Evolutionary conservation across 1,140 invertebrate genomes (phyloP), one percentile per base, ranked within the genome.

Genomic region (Limonius californicus): DNA sequence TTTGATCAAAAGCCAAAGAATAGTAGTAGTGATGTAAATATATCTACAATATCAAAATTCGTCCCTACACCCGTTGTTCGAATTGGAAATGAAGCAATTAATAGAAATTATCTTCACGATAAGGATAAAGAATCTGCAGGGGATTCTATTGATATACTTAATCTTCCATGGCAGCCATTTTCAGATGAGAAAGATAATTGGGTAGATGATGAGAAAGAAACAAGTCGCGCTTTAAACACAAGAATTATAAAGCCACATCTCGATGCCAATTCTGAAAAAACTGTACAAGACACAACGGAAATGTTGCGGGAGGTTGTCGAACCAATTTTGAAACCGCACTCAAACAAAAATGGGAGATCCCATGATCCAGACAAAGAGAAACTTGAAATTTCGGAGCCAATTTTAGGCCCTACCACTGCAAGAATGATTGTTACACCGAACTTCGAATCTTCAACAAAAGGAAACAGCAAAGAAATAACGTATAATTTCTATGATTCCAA

Each of bases 351-450:
- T 3, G 81, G 77, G 0, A 70, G 82, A 23, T 78, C 81, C 0
- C 66, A 83, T 42, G 77, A 76, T 59, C 60, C 82, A 0, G 68
- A 76, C 9, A 67, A 70, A 45, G 68, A 78, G 21, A 80, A 79
- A 47, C 68, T 82, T 0, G 88, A 89, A 72, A 89, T 90, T 16
- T 84, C 86, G 0, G 88, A 90, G 67, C 89, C 89, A 0, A 82
- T 90, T 23, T 72, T 90, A 0, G 80, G 84, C 61, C 84, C 87
- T 0, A 82, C 82, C 61, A 77, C 82, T 39, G 73, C 81, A 0
- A 82, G 83, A 64, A 64, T n/a, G 59, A 59, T 39, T 61, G 60
- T 18, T 4, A 65, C 8, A 23, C 59, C 45, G 4, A 19, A 6
- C 7, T 8, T 12, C 2, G 23, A 30, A 21, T 42, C 27, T 4